A percentile compares a stretch with the other conserved stretches of the same genome.
phyloP scores from a whole-genome alignment of 2,888 invertebrate species.

The Drosophila suboccidentalis region DNA sequence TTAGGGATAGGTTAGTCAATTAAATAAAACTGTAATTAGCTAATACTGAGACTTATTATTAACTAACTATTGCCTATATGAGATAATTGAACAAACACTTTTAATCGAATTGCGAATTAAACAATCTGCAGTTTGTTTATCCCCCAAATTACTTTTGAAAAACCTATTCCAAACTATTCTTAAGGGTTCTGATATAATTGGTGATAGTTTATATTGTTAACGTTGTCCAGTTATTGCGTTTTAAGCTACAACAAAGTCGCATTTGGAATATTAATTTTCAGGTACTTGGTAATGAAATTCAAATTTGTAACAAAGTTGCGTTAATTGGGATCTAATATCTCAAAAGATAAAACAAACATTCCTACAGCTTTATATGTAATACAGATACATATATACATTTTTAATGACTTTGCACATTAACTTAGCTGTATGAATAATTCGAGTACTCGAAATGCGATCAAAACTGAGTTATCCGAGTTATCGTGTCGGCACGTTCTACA shows the following conservation, averaged over 20 bases:
- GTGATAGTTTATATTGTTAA: not conserved
- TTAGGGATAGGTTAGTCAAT: not conserved
- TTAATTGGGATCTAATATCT: slow-evolving; percentile 18
- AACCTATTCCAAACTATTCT: not conserved
- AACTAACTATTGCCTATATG: not conserved
- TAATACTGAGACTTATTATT: not conserved
- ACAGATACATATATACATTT: not conserved
- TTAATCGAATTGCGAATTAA: not conserved
- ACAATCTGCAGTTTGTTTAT: not conserved
- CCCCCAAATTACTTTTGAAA: not conserved
- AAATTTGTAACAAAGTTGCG: not conserved
- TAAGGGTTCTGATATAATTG: not conserved
- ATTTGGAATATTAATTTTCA: not conserved
- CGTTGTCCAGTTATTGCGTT: not conserved
- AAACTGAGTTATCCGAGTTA: slow-evolving; percentile 3
- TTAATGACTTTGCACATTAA: slow-evolving; percentile 4
- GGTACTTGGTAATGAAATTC: not conserved
- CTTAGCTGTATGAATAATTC: slow-evolving; percentile 6
- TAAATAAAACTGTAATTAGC: not conserved
- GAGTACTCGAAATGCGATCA: slow-evolving; percentile 27
- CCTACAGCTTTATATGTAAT: not conserved
- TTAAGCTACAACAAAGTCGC: not conserved
- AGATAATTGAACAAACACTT: not conserved
- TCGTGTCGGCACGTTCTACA: slow-evolving; percentile 44
- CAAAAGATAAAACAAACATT: not conserved